Base-by-base conservation (phyloP, 2,888 invertebrate genomes). In the Osmoderma eremita region DNA sequence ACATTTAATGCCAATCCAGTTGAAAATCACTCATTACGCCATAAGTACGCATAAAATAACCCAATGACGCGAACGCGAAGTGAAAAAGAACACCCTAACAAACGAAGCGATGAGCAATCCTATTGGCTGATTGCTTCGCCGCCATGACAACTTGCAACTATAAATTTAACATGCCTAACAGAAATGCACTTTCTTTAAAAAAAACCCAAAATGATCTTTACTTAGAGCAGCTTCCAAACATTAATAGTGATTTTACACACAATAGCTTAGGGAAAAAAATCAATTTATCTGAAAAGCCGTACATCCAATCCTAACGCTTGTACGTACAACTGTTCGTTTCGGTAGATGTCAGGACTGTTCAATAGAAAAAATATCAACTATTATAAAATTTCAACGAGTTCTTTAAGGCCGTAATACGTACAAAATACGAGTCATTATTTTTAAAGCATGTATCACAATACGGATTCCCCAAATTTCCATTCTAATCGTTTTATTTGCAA, bases 101-200 rank as follows among this genome's bases (percentile, higher is more conserved):
- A 85, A 84, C 85, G 84, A 85, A 84, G 81, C 85, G 87, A 87
- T 86, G 86, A 85, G 83, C 84, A 83, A 84, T 88, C 86, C 86
- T 85, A 91, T 91, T 91, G 91, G 91, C 86, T 84, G 84, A 84
- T 83, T 81, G 80, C 73, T 79, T 81, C 82, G 86, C 88, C 88
- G 90, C 90, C 90, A 91, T 91, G 86, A 78, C 83, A 83, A 77
- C 78, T 85, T 75, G 83, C 83, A 80, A 78, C 75, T 77, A 78
- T 74, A 69, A 82, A 75, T 81, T 82, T 61, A 81, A 82, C 69
- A 78, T 82, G 10, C 70, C 77, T 24, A 80, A 50, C 80, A 80
- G 69, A 79, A 78, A 64, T 72, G 77, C 45, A 75, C 75, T 67
- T 74, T 76, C 62, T 65, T 54, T 62, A 68, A 67, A 63, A 49